Percentiles rank a stretch among this genome's conserved stretches.
Conservation (phyloP, 2,797 vertebrate genomes). For the Chelonia mydas region DNA sequence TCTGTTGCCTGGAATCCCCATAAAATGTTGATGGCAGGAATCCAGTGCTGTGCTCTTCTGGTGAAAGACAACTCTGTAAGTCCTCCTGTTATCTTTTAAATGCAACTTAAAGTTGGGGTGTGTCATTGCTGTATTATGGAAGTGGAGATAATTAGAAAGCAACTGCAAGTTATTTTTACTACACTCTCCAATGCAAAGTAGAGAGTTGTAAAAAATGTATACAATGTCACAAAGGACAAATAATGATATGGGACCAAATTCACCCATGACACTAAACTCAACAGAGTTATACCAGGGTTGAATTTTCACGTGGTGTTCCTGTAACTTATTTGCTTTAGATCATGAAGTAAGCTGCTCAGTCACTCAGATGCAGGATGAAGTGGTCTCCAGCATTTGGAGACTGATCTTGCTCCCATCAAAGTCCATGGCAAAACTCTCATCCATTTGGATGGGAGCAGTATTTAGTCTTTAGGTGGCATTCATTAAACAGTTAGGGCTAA, state of each 20-base stretch:
- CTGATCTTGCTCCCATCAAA: background rate
- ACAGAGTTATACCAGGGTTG: background rate
- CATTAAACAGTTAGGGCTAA: background rate
- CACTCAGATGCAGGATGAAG: background rate
- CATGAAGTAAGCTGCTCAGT: conserved; percentile 30
- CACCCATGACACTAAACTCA: background rate
- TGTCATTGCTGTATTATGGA: background rate
- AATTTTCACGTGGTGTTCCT: conserved; percentile 30
- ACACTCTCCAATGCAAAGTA: background rate
- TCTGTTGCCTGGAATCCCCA: conserved; percentile 92
- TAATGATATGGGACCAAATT: background rate
- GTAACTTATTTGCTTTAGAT: conserved; percentile 35
- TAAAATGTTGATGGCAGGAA: conserved; percentile 90
- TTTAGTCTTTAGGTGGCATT: fast-evolving
- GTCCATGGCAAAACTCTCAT: background rate
- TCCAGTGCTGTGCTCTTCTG: conserved; percentile 89
- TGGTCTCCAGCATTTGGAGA: background rate
- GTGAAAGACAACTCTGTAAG: conserved; percentile 87
- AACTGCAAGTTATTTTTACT: background rate
- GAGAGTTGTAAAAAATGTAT: background rate
- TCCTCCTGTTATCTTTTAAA: background rate
- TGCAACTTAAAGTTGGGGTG: background rate
- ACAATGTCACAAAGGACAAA: background rate
- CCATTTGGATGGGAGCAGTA: background rate
- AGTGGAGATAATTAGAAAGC: background rate